Conservation (phyloP, 2,113 vertebrate species). For the Azemiops feae region DNA sequence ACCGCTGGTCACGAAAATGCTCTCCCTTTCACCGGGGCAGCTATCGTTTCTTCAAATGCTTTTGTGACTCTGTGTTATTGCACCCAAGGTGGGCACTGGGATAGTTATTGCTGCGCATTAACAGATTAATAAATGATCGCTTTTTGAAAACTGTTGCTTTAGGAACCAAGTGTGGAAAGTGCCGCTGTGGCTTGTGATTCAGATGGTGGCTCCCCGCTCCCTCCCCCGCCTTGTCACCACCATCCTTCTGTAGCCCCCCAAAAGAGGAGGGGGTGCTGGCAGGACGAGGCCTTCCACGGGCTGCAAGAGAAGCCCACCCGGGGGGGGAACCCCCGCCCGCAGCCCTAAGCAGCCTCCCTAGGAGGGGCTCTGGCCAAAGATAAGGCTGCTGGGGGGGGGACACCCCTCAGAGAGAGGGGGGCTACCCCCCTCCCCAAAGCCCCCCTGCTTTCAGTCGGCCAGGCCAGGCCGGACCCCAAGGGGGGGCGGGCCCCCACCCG, state of each 20-base stretch:
- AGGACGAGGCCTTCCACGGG: background rate
- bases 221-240: background rate
- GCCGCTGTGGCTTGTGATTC: background rate
- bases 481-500: background rate
- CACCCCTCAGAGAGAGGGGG: background rate
- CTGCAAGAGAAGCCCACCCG: background rate
- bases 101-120: no score
- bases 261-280: background rate
- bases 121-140: background rate
- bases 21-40: background rate
- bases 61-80: background rate
- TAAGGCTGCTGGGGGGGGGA: background rate
- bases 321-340: background rate
- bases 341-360: background rate
- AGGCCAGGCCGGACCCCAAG: background rate
- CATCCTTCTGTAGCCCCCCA: background rate
- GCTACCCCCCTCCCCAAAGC: no score
- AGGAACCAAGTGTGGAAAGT: background rate
- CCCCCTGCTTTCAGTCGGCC: background rate
- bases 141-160: background rate
- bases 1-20: background rate
- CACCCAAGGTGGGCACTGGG: background rate
- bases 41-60: background rate
- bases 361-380: background rate
- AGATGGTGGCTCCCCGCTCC: background rate